Base-by-base conservation (phyloP, 2,797 vertebrate species). In the Sarcoramphus papa region DNA sequence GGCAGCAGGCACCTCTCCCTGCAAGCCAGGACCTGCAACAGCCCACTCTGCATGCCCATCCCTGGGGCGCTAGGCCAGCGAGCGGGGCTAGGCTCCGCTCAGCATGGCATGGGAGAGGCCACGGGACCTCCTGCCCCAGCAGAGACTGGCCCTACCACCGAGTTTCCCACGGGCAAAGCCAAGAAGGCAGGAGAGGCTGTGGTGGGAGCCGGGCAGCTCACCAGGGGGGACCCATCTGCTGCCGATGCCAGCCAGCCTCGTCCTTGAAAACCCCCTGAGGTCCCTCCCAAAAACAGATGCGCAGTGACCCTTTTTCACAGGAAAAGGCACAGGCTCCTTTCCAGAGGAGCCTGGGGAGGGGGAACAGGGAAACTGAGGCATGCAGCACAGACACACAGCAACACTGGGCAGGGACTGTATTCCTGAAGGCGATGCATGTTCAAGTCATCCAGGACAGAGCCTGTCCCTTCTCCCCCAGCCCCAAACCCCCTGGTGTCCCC, bases 101-200 rank as follows among this genome's bases (percentile, higher is more conserved):
- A n/a, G 0, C n/a, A 8, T 0, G 9, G 27, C 35, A n/a, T 0
- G 6, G 68, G 41, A 65, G 54, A 75, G 41, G 31, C 43, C 2
- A 1, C 2, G 4, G n/a, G 21, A 41, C 43, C 80, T 73, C 28
- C 59, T 25, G 51, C 15, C 24, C 27, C 17, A 17, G 73, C 25
- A 2, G 1, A 30, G 40, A 27, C 21, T 67, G 82, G 74, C 50
- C 47, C 33, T 20, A 4, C 21, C 50, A 23, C 28, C 1, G 7
- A 27, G 7, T 20, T 54, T 57, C 17, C 37, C 3, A 1, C 16
- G 7, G 35, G 14, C 43, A 77, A 70, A 87, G 53, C 24, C 33
- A 45, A 56, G 37, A 84, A 87, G 13, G 74, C 51, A 73, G 68
- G 15, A 90, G 24, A 50, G 45, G 19, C 33, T 64, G 47, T 1